phyloP scores from a whole-genome alignment of 23 tunicate genomes.

The Trididemnum miniatum region DNA sequence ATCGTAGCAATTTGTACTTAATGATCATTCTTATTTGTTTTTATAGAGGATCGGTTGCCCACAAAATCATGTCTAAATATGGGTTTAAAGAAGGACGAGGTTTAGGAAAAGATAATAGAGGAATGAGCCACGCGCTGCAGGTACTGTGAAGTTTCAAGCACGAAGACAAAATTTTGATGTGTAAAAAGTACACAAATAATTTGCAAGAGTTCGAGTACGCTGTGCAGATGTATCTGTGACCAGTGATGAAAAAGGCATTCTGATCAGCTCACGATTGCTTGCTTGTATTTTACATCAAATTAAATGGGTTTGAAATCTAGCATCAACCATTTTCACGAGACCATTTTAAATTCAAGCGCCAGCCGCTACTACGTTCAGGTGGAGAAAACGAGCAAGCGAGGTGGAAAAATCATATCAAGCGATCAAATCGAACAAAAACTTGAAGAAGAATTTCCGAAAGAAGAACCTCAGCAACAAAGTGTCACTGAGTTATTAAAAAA shows the following conservation, averaged over 20 bases:
- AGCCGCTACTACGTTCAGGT: constrained; percentile 57
- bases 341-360: too few species aligned
- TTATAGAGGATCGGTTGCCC: constrained; percentile 79
- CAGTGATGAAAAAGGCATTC: too few species aligned
- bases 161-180: not conserved
- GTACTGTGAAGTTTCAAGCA: constrained; percentile 36
- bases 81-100: constrained; percentile 95
- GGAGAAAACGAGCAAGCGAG: constrained; percentile 95
- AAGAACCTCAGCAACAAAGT: constrained; percentile 64
- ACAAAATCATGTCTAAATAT: constrained; percentile 92
- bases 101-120: constrained; percentile 81
- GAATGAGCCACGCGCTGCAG: constrained; percentile 90
- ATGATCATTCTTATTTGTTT: too few species aligned
- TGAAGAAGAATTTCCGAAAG: constrained; percentile 61
- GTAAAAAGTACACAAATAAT: too few species aligned
- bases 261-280: too few species aligned
- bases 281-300: too few species aligned
- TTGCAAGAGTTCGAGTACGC: too few species aligned
- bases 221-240: too few species aligned
- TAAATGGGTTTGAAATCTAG: too few species aligned
- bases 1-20: too few species aligned
- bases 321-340: too few species aligned
- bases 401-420: constrained; percentile 92
- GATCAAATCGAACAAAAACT: constrained; percentile 85
- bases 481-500: constrained; percentile 61